Evolutionary conservation across 92 coral and sea anemone genomes (phyloP).

Genomic region (Desmophyllum pertusum): DNA sequence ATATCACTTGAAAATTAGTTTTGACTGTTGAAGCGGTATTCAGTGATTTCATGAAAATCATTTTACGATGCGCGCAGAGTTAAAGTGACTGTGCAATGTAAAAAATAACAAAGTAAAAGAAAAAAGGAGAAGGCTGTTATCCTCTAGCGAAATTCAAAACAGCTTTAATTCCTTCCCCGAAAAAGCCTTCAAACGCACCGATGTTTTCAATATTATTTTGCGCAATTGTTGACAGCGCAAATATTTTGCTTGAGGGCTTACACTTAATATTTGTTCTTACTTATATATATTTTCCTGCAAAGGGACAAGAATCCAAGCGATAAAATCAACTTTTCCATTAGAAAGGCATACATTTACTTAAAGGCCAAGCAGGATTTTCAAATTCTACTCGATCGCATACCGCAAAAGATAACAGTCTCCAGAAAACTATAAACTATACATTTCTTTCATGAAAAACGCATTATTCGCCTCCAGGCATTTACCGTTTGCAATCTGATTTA

Average conservation of each 20-base stretch:
- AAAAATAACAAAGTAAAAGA: background rate
- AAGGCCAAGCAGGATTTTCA: background rate
- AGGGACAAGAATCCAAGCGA: background rate
- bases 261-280: background rate
- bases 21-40: background rate
- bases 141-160: background rate
- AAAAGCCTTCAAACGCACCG: background rate
- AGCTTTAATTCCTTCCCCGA: background rate
- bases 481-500: background rate
- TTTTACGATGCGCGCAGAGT: background rate
- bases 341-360: background rate
- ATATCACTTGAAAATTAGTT: background rate
- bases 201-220: background rate
- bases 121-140: background rate
- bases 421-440: background rate
- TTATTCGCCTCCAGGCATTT: background rate
- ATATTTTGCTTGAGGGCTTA: background rate
- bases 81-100: background rate
- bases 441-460: background rate
- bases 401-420: conserved; percentile 19
- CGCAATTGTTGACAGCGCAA: background rate
- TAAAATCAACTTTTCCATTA: background rate
- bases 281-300: background rate
- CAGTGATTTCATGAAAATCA: background rate
- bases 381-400: background rate